Evolutionary conservation across 2,797 vertebrate genomes (phyloP), one percentile per base, ranked within the genome.

Genomic region (Gephyroberyx darwinii): DNA sequence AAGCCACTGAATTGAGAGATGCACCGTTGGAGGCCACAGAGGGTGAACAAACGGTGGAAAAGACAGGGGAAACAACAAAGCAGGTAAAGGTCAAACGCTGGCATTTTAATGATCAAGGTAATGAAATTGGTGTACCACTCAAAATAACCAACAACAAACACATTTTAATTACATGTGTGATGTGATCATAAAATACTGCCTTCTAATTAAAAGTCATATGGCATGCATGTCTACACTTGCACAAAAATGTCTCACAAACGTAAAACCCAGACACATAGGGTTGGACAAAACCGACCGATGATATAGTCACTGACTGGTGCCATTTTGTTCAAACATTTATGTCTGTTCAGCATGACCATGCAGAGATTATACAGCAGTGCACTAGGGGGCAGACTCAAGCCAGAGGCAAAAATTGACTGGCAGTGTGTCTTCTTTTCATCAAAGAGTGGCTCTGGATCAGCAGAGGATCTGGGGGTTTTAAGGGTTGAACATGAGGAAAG

Each of bases 351-450:
- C 14, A 1, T 59, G 35, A 20, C 12, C 0, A 8, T 45, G 58
- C 12, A 60, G 14, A 30, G 8, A 13, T 41, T 65, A 54, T 22
- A 58, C 20, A 66, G 14, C 52, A 20, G 4, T 54, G 26, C 55
- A 69, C 39, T 37, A 56, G 20, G 35, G 31, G 57, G 55, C 41
- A 65, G 22, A 48, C 7, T 12, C 20, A 67, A 63, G 19, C 53
- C 53, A 5, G 37, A 26, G 26, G 31, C 8, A 16, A 35, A 69
- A 9, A 56, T 5, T 6, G 2, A 30, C 16, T 31, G 16, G 5
- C 8, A 33, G 8, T 6, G 4, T 37, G 8, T 8, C 13, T 54
- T 30, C 52, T 20, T 30, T 13, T 30, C 22, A 54, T 54, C 22
- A 30, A 54, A 48, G 47, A 48, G 8, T 35, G 39, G 10, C 13